phyloP scores from a whole-genome alignment of 2,888 invertebrate species.

The Agriotes lineatus region DNA sequence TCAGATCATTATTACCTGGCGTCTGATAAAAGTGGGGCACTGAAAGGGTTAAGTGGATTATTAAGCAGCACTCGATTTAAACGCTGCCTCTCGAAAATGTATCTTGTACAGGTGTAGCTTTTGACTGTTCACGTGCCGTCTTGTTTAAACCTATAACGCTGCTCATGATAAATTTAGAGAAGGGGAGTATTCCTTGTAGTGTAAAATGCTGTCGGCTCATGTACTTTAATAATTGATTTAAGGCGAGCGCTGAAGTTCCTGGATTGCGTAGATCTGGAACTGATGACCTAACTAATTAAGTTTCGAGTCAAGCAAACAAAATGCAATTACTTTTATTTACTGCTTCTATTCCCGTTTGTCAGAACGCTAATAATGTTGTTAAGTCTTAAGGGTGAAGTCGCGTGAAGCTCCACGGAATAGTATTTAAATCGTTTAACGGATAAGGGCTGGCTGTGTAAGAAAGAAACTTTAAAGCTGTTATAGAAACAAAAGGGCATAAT shows the following conservation, averaged over 20 bases:
- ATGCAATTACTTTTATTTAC: neutral
- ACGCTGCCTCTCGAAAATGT: neutral
- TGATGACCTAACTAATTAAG: slow-evolving; percentile 28
- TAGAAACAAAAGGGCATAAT: slow-evolving; percentile 16
- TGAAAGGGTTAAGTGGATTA: neutral
- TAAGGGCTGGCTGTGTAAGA: neutral
- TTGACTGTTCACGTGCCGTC: neutral
- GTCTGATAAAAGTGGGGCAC: too few species aligned
- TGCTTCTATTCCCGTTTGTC: neutral
- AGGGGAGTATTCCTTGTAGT: neutral
- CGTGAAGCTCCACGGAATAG: too few species aligned
- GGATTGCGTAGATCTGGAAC: slow-evolving; percentile 23
- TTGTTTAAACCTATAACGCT: neutral
- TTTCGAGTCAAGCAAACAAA: slow-evolving; percentile 14
- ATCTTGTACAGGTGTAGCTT: neutral
- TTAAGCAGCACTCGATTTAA: too few species aligned
- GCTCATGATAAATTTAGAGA: neutral
- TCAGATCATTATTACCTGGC: slow-evolving; percentile 1
- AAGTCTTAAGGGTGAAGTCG: too few species aligned
- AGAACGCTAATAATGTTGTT: too few species aligned
- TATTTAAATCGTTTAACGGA: neutral
- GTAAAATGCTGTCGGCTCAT: slow-evolving; percentile 24
- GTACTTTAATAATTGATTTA: slow-evolving; percentile 30
- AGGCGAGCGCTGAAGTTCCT: slow-evolving; percentile 17
- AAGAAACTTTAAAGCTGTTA: neutral